A percentile compares a stretch with the other conserved stretches of the same genome.
phyloP scores from a whole-genome alignment of 2,113 vertebrate genomes.

The Caretta caretta region DNA sequence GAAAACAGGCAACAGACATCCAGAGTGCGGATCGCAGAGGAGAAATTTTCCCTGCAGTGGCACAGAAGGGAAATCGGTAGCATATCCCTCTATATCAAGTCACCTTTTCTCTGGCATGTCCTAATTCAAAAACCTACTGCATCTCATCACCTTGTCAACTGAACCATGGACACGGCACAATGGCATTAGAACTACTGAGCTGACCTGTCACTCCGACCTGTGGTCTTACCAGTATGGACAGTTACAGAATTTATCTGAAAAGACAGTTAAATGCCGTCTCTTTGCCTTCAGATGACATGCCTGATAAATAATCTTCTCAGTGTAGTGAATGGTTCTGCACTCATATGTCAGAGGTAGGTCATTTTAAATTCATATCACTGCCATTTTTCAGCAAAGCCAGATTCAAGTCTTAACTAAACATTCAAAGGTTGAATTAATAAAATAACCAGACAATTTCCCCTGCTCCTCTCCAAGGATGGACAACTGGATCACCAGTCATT shows the following conservation, averaged over 20 bases:
- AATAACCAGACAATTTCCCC: not conserved
- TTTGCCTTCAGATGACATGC: slow-evolving; percentile 12
- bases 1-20: not conserved
- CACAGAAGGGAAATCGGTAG: not conserved
- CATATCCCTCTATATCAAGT: not conserved
- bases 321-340: not conserved
- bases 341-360: not conserved
- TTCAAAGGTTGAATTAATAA: slow-evolving; percentile 7
- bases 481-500: not conserved
- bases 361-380: not conserved
- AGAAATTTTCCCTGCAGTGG: not conserved
- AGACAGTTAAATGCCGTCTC: not conserved
- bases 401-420: not conserved
- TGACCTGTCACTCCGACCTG: not conserved
- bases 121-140: not conserved
- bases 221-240: not conserved
- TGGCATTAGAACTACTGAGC: not conserved
- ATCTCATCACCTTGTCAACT: slow-evolving; percentile 1
- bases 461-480: slow-evolving; percentile 2
- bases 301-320: slow-evolving; percentile 13
- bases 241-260: not conserved
- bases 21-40: not conserved
- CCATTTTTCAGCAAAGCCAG: not conserved
- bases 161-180: slow-evolving; percentile 24
- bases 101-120: not conserved